Percentiles rank a stretch among this genome's conserved stretches.
Conservation (phyloP, 2,797 vertebrate genomes). For the Melanotaenia parkinsoni region DNA sequence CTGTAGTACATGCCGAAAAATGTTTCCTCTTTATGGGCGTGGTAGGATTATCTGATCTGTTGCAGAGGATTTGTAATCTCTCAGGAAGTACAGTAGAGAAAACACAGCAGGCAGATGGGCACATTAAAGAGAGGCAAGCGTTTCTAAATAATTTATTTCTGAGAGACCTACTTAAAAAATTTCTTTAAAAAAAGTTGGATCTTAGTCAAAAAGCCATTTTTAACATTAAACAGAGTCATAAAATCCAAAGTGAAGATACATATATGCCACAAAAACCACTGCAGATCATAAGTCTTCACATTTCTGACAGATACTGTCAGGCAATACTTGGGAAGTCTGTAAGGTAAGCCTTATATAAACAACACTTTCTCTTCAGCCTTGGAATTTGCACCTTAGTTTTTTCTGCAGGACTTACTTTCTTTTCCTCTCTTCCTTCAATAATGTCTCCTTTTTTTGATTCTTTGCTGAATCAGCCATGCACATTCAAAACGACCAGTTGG, state of each 20-base stretch:
- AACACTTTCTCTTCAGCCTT: conserved; percentile 39
- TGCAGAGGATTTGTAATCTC: conserved; percentile 45
- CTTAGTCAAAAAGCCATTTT: conserved; percentile 1
- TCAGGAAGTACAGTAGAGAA: conserved; percentile 45
- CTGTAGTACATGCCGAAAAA: conserved; percentile 33
- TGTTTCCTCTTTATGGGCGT: conserved; percentile 50
- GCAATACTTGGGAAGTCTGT: conserved; percentile 28
- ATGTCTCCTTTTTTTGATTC: too few relatives aligned
- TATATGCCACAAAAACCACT: not conserved
- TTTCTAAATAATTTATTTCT: conserved; percentile 2
- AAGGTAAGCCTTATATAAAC: conserved; percentile 49
- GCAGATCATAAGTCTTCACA: conserved; percentile 1
- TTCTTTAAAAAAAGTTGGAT: not conserved
- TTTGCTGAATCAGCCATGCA: too few relatives aligned
- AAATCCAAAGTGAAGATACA: not conserved
- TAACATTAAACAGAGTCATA: not conserved
- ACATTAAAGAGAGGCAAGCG: not conserved
- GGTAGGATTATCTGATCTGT: conserved; percentile 55
- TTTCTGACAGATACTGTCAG: conserved; percentile 25
- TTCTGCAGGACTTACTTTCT: not conserved
- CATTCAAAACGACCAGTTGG: too few relatives aligned
- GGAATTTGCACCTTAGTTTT: conserved; percentile 43
- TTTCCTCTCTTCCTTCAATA: too few relatives aligned
- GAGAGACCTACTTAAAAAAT: not conserved
- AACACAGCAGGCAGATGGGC: conserved; percentile 9